Evolutionary conservation across 2,113 vertebrate genomes (phyloP).

Genomic region (Sander vitreus): DNA sequence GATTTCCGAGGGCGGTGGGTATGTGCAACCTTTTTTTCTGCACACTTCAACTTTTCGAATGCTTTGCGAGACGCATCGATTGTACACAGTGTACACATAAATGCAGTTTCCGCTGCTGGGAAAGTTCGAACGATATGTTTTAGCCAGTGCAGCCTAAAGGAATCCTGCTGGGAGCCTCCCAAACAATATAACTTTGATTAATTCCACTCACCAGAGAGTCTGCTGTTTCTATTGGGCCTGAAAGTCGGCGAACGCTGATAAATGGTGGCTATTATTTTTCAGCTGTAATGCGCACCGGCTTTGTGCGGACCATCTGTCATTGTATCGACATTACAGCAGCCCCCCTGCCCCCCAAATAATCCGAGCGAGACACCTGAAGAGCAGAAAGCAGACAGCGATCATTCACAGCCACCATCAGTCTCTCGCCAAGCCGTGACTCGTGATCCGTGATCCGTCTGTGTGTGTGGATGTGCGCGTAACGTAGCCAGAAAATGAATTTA

Average conservation of each 20-base stretch:
- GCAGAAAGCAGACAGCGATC: conserved; percentile 84
- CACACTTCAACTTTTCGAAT: conserved; percentile 49
- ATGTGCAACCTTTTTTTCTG: not conserved
- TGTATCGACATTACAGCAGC: conserved; percentile 84
- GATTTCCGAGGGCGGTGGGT: not conserved
- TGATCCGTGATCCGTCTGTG: conserved; percentile 33
- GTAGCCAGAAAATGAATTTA: conserved; percentile 29
- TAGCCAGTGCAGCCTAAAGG: conserved; percentile 1
- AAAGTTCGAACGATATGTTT: conserved; percentile 60
- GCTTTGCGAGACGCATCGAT: not conserved
- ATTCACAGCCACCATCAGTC: conserved; percentile 74
- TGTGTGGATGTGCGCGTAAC: conserved; percentile 64
- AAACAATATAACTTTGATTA: conserved; percentile 61
- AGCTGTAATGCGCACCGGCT: conserved; percentile 84
- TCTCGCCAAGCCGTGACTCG: conserved; percentile 58
- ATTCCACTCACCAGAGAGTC: conserved; percentile 52
- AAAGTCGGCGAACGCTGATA: conserved; percentile 63
- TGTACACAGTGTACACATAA: conserved; percentile 51
- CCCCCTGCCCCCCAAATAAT: conserved; percentile 81
- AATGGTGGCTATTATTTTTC: conserved; percentile 75
- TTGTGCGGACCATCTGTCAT: conserved; percentile 91
- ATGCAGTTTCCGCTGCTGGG: conserved; percentile 19
- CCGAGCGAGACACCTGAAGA: conserved; percentile 93
- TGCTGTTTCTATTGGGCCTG: conserved; percentile 14
- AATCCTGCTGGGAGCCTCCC: conserved; percentile 23